Base-by-base conservation (phyloP, 1,140 invertebrate species). In the Nephila pilipes region DNA sequence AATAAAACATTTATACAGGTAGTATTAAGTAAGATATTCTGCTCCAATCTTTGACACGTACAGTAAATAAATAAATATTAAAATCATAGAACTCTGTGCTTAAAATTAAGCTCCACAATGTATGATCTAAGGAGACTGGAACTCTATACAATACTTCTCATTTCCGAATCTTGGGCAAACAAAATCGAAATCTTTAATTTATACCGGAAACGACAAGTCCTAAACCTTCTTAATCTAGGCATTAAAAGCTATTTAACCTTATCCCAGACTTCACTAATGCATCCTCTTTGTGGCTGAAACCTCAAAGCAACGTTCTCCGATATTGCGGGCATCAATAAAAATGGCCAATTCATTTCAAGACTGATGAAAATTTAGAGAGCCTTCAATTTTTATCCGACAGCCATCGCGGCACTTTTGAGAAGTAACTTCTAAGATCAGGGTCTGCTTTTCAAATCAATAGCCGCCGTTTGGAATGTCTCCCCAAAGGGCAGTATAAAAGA, bases 311-410 rank as follows among this genome's bases (percentile, higher is more conserved):
- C 79, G 22, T 18, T 46, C 55, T 20, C 32, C 60, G 81, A 81
- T 90, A 60, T 89, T 65, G 14, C n/a, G n/a, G 20, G 29, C 38
- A 16, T 32, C n/a, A 55, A 32, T 90, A 90, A 90, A 90, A 81
- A 22, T 58, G 32, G 75, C 6, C 55, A 10, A 80, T 90, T 81
- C 88, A 58, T 85, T 85, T 25, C n/a, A 29, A 38, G 36, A 22
- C 46, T 60, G 89, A 92, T 92, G 80, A 29, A 85, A 92, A 92
- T 92, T 92, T 92, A 92, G 80, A 38, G 89, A 85, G 80, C n/a
- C 60, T 69, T 92, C 81, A 58, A 92, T 92, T 69, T 92, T 92
- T 92, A 92, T 92, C 90, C 60, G 88, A 60, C 87, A 89, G 29
- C 87, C 65, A 63, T 79, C 14, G 85, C 16, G 55, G 25, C 20